A percentile compares a stretch with the other conserved stretches of the same genome.
Evolutionary conservation across 2,113 vertebrate genomes (phyloP).

Genomic region (Cyprinodon tularosa): DNA sequence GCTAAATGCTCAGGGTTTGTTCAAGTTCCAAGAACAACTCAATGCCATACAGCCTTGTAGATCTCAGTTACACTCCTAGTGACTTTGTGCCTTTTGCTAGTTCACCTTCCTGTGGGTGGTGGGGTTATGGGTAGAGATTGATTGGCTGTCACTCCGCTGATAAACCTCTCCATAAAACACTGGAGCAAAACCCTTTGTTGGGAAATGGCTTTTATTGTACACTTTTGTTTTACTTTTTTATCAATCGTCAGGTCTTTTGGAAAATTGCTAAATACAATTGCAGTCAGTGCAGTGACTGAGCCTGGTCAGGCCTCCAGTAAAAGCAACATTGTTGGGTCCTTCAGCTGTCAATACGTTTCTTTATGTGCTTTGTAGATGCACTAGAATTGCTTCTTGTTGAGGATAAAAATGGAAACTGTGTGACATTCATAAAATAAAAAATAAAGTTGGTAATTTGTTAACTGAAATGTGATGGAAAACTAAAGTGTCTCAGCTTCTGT

Average conservation of each 20-base stretch:
- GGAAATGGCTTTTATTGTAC: slow-evolving; percentile 38
- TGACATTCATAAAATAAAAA: not conserved
- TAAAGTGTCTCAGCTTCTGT: not conserved
- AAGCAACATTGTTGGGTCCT: slow-evolving; percentile 22
- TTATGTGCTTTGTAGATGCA: slow-evolving; percentile 22
- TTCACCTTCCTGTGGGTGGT: slow-evolving; percentile 27
- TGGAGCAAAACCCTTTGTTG: slow-evolving; percentile 41
- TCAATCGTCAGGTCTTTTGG: slow-evolving; percentile 35
- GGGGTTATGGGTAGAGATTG: not conserved
- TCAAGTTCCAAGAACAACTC: no score
- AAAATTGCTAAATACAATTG: slow-evolving; percentile 34
- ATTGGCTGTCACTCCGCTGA: slow-evolving; percentile 41
- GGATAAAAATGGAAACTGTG: slow-evolving; percentile 27
- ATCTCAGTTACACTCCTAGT: slow-evolving; percentile 56
- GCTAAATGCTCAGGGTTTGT: no score
- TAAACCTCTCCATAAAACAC: slow-evolving; percentile 41
- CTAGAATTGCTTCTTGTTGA: slow-evolving; percentile 25
- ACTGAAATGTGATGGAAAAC: slow-evolving; percentile 14
- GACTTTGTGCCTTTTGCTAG: slow-evolving; percentile 36
- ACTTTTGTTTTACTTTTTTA: slow-evolving; percentile 32
- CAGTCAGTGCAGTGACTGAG: slow-evolving; percentile 24
- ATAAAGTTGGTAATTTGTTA: slow-evolving; percentile 16
- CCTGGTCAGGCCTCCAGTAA: slow-evolving; percentile 5
- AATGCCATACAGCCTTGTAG: slow-evolving; percentile 47
- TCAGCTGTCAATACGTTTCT: slow-evolving; percentile 12